Evolutionary conservation across 2,888 invertebrate genomes (phyloP).

Genomic region (Meliscaeva auricollis): DNA sequence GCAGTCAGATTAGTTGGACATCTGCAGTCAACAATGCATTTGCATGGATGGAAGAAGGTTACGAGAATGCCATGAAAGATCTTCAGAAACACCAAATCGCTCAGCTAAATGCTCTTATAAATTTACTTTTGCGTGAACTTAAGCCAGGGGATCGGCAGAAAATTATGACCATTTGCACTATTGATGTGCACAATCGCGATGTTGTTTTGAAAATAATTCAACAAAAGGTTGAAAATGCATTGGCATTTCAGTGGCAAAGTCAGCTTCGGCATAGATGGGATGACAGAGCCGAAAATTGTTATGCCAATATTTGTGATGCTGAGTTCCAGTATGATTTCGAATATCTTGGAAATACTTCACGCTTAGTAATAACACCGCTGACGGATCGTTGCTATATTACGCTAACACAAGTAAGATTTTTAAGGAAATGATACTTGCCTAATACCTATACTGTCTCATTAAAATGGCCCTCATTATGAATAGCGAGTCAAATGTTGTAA

Average conservation of each 20-base stretch:
- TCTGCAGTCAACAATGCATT: constrained; percentile 96
- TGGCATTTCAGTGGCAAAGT: constrained; percentile 96
- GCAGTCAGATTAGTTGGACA: constrained; percentile 98
- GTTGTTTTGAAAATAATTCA: constrained; percentile 95
- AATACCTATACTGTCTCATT: too few relatives aligned
- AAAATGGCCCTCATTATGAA: too few relatives aligned
- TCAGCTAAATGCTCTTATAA: constrained; percentile 93
- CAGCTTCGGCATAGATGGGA: constrained; percentile 96
- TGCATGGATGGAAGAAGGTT: constrained; percentile 94
- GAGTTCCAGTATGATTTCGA: constrained; percentile 96
- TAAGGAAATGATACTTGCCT: too few relatives aligned
- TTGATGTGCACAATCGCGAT: constrained; percentile 97
- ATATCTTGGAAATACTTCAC: constrained; percentile 96
- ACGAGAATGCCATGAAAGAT: constrained; percentile 96
- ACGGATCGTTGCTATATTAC: constrained; percentile 99
- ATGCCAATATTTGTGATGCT: constrained; percentile 97
- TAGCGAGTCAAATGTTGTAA: too few relatives aligned
- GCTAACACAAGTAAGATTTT: constrained; percentile 89
- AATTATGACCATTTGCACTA: constrained; percentile 98
- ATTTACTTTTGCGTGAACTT: constrained; percentile 92
- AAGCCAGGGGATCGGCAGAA: constrained; percentile 95
- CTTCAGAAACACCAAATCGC: constrained; percentile 95
- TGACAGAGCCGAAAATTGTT: constrained; percentile 89
- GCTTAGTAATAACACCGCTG: constrained; percentile 96
- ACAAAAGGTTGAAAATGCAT: constrained; percentile 91